Evolutionary conservation across 1,140 invertebrate species (phyloP), one percentile per base, ranked within the genome.

Genomic region (Lerema accius): DNA sequence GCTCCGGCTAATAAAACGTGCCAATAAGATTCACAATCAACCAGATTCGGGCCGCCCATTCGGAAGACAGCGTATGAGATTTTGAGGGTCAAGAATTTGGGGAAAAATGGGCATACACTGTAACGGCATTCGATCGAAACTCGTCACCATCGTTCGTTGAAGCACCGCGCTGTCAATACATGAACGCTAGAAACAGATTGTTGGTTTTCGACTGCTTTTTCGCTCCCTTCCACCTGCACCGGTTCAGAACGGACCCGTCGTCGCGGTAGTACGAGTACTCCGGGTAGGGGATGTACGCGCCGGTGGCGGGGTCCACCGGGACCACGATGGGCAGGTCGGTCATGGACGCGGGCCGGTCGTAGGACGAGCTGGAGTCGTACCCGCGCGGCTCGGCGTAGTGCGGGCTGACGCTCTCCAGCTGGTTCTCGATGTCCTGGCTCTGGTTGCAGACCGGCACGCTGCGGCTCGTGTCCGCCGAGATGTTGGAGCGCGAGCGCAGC

Each of bases 181-280:
- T 89, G 75, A 92, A 92, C 56, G 91, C 91, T 73, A 92, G 68
- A 74, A 91, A 92, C 65, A 92, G 64, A 76, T 92, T 92, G 67
- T 83, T 91, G 46, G 81, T 76, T 64, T 85, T 84, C 23, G 82
- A 67, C 50, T 56, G 50, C 56, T 74, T 78, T 46, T 67, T 84
- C 46, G 48, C 64, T 35, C 69, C 78, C 51, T 78, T 79, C 71
- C 76, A 82, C 51, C 70, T 78, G 49, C 68, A 76, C 14, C 77
- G 78, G 53, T 76, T 78, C 13, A 82, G 45, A 13, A 71, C 66
- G 66, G 76, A 75, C 50, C 63, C 65, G 42, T 78, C 76, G 59
- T 87, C 81, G 13, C 67, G 76, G 61, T 87, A 89, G 67, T 84
- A 89, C 40, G 75, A 48, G 65, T 84, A 86, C 62, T 87, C 79